Conservation (phyloP, 2,888 invertebrate genomes). For the Metopia argyrocephala region DNA sequence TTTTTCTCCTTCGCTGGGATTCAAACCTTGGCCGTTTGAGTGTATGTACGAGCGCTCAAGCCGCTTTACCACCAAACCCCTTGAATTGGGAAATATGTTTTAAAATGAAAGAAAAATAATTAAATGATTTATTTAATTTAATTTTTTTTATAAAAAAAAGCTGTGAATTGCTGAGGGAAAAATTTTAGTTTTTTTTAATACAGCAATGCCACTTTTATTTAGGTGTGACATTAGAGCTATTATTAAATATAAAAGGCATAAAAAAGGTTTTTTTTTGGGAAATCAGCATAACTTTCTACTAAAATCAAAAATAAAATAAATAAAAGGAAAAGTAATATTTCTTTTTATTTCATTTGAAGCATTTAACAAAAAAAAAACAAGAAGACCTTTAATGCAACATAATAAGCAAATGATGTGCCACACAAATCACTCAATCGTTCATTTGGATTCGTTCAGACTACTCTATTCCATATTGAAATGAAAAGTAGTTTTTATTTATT, state of each 20-base stretch:
- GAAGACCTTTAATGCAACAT: neutral
- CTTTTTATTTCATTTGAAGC: neutral
- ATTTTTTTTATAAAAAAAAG: too few relatives aligned
- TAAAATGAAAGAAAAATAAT: too few relatives aligned
- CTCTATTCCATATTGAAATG: slow-evolving; percentile 16
- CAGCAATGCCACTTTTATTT: too few relatives aligned
- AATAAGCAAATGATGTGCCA: neutral
- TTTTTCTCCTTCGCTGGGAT: too few relatives aligned
- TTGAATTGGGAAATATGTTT: too few relatives aligned
- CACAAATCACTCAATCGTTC: neutral
- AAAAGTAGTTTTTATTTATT: slow-evolving; percentile 29
- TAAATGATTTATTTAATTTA: too few relatives aligned
- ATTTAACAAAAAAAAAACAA: neutral
- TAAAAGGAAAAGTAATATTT: neutral
- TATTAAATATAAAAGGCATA: too few relatives aligned
- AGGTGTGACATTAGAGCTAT: neutral
- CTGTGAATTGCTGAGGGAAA: too few relatives aligned
- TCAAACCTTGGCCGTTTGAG: too few relatives aligned
- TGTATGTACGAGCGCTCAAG: too few relatives aligned
- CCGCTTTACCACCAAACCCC: too few relatives aligned
- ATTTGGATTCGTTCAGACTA: neutral
- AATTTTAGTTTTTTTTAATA: too few relatives aligned
- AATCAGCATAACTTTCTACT: neutral
- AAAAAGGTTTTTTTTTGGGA: neutral
- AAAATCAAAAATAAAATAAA: neutral